A percentile compares a stretch with the other conserved stretches of the same genome.
phyloP scores from a whole-genome alignment of 1,140 invertebrate species.

The Nasonia giraulti region DNA sequence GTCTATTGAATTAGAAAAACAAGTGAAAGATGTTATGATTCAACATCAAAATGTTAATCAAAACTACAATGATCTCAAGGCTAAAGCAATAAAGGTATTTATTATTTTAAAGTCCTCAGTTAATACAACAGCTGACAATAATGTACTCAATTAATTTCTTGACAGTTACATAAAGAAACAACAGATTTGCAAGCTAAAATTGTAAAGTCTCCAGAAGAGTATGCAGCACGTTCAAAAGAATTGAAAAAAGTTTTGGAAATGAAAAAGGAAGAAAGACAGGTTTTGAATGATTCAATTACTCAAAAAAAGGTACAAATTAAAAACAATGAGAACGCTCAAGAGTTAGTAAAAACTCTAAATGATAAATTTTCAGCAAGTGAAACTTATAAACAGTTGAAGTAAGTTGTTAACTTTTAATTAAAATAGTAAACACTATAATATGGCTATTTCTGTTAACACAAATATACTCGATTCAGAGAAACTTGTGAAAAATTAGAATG shows the following conservation, averaged over 20 bases:
- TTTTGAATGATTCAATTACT: conserved; percentile 54
- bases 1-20: conserved; percentile 32
- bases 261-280: conserved; percentile 55
- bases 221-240: conserved; percentile 55
- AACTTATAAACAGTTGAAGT: conserved; percentile 53
- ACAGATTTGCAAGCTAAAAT: conserved; percentile 58
- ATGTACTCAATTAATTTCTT: not conserved
- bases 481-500: conserved; percentile 22
- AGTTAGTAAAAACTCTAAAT: conserved; percentile 54
- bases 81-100: conserved; percentile 41
- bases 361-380: conserved; percentile 52
- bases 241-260: conserved; percentile 51
- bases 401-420: conserved; percentile 27
- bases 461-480: conserved; percentile 20
- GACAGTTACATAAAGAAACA: conserved; percentile 56
- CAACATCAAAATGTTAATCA: conserved; percentile 39
- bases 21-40: conserved; percentile 29
- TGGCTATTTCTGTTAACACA: not conserved
- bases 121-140: not conserved
- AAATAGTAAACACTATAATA: not conserved
- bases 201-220: conserved; percentile 60
- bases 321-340: conserved; percentile 52
- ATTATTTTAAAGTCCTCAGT: not conserved
- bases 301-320: conserved; percentile 59
- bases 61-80: conserved; percentile 47